A percentile compares a stretch with the other conserved stretches of the same genome.
Conservation (phyloP, 2,888 invertebrate species). For the Arctia plantaginis region DNA sequence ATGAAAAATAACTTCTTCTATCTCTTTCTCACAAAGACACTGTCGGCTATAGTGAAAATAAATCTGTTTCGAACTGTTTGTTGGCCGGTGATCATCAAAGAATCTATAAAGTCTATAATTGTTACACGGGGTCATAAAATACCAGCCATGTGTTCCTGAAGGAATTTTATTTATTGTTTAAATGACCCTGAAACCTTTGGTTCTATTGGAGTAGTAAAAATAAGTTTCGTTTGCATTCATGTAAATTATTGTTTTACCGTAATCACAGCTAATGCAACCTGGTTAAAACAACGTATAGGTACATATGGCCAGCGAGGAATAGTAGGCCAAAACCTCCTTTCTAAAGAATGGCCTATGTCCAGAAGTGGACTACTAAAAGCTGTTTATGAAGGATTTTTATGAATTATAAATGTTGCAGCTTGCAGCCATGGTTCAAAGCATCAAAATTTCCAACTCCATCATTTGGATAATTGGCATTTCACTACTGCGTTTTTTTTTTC, state of each 20-base stretch:
- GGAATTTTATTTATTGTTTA: slow-evolving; percentile 36
- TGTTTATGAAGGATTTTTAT: no score
- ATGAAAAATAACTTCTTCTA: neutral
- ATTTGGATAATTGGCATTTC: no score
- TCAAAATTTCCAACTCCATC: no score
- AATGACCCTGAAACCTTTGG: slow-evolving; percentile 46
- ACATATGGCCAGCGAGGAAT: no score
- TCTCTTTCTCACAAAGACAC: neutral
- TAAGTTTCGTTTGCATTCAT: neutral
- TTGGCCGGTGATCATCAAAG: slow-evolving; percentile 1
- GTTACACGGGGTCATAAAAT: slow-evolving; percentile 35
- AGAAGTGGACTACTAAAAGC: no score
- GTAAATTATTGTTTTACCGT: neutral
- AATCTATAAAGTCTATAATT: slow-evolving; percentile 61
- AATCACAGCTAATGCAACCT: no score
- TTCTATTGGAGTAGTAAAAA: neutral
- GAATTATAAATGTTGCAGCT: no score
- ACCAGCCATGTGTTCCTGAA: slow-evolving; percentile 50
- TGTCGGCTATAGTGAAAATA: neutral
- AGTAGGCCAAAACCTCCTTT: no score
- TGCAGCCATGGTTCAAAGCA: no score
- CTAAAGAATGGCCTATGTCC: no score
- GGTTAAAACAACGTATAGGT: no score
- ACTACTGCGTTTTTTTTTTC: no score
- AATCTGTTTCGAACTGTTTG: neutral